Base-by-base conservation (phyloP, 2,888 invertebrate species). In the Chloromyia formosa region DNA sequence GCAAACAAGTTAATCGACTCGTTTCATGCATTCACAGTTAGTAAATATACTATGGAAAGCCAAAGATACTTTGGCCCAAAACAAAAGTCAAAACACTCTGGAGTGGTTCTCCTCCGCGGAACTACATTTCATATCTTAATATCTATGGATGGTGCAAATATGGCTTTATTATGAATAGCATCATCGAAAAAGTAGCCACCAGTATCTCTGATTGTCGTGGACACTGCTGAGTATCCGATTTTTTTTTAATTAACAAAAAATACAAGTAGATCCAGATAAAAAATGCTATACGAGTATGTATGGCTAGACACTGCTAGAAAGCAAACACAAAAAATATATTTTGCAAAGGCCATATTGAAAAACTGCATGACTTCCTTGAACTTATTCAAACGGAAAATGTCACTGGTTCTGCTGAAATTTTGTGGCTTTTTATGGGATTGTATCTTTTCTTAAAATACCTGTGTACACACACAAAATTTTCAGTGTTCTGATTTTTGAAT, bases 351-450 rank as follows among this genome's bases (percentile, higher is more conserved):
- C 35, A 20, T 49, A 35, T 10, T 66, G 27, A 35, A 62, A 66
- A 66, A 22, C 20, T 45, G 45, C 16, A 66, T 22, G 49, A n/a
- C 49, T 45, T 66, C 66, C 66, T 66, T 66, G 66, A 66, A 66
- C 66, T 66, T 66, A 45, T 49, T 35, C 66, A 9, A 35, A 40
- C n/a, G 14, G 45, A 42, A 66, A 66, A 66, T 66, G 66, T 66
- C 66, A 49, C 66, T 66, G 14, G 66, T 14, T 22, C 22, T 66
- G 49, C 42, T 9, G 42, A 42, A 49, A 3, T n/a, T 35, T 35
- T 7, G 27, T 4, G 27, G 2, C 7, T 35, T 35, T 35, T 35
- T 35, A n/a, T n/a, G 7, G 7, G 27, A 35, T 4, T 35, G 27
- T 35, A 35, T 35, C 7, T 35, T 35, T 2, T 35, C 3, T 35